These are phyloP conservation scores for Drosophila recens DNA, from an alignment of 2,888 invertebrate species.

Conservation along the genomic window DNA sequence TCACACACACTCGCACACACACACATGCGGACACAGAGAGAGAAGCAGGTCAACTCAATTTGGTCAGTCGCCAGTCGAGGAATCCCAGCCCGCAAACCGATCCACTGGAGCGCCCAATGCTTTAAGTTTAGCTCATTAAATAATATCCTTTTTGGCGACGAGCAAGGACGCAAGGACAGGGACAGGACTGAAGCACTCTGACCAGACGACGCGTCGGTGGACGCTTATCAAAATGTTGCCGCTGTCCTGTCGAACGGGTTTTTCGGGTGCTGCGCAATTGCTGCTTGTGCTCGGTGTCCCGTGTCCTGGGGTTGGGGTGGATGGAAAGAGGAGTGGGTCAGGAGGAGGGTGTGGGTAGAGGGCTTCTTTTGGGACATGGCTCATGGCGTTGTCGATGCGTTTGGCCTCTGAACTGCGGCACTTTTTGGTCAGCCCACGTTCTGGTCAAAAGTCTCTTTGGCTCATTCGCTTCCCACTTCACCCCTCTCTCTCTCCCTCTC, in stretches of 20 bases:
- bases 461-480: conserved; percentile 5
- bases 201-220: conserved; percentile 36
- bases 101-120: conserved; percentile 59
- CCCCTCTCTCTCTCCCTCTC: not conserved
- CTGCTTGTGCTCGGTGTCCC: not conserved
- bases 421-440: conserved; percentile 72
- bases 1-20: conserved; percentile 17
- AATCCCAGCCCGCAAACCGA: conserved; percentile 39
- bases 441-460: conserved; percentile 50
- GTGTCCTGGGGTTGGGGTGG: not conserved
- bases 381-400: conserved; percentile 67
- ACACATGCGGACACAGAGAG: conserved; percentile 13
- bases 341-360: not conserved
- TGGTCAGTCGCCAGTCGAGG: conserved; percentile 57
- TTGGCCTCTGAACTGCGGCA: conserved; percentile 79
- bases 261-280: not conserved
- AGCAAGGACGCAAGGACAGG: not conserved
- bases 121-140: conserved; percentile 84
- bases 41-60: conserved; percentile 82
- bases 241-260: conserved; percentile 71
- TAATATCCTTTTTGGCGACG: conserved; percentile 77
- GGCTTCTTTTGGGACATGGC: conserved; percentile 53
- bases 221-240: conserved; percentile 79
- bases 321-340: not conserved
- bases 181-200: not conserved